Conservation (phyloP, 1,140 invertebrate genomes). For the Leptoteleia sp. region DNA sequence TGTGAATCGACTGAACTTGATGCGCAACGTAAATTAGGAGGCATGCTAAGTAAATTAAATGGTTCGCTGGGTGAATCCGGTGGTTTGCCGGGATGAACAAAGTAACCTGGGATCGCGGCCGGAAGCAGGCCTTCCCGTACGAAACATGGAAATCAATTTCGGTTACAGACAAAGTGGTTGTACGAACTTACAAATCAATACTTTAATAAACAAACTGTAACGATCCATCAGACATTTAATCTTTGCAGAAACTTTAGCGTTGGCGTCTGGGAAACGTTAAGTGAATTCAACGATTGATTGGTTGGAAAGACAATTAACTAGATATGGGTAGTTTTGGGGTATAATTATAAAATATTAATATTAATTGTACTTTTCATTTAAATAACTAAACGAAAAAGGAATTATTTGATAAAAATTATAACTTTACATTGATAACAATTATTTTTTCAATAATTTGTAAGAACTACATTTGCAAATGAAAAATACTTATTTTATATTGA, state of each 20-base stretch:
- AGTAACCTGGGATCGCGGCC: conserved; percentile 7
- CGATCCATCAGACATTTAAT: not conserved
- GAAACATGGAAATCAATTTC: conserved; percentile 33
- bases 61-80: conserved; percentile 5
- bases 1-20: not conserved
- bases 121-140: not conserved
- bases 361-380: no score
- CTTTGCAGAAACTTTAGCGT: not conserved
- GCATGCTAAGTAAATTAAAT: conserved; percentile 27
- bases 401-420: no score
- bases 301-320: no score
- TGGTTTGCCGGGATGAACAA: conserved; percentile 16
- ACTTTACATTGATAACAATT: no score
- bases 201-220: conserved; percentile 16
- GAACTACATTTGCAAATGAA: no score
- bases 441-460: no score
- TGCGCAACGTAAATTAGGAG: not conserved
- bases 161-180: conserved; percentile 12
- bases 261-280: no score
- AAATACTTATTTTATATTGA: no score
- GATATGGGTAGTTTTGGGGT: no score
- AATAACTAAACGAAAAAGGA: no score
- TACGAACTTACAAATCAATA: conserved; percentile 1
- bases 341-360: no score
- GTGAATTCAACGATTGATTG: no score